Evolutionary conservation across 2,888 invertebrate species (phyloP).

Genomic region (Teinopalpus imperialis): DNA sequence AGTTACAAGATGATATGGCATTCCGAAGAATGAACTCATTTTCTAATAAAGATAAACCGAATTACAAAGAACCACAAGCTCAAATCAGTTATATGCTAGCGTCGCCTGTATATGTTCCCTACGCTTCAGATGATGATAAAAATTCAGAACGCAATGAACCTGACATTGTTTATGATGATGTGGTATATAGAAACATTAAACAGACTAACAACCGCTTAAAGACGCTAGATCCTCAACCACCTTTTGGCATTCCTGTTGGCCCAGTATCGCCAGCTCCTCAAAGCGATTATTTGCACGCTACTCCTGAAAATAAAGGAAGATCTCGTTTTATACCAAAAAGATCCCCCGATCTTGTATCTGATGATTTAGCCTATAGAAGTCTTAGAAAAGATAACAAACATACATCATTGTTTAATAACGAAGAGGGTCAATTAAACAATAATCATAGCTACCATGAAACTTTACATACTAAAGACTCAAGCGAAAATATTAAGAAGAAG

Average conservation of each 20-base stretch:
- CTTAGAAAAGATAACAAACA: slow-evolving; percentile 90
- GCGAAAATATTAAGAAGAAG: slow-evolving; percentile 84
- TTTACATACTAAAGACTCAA: slow-evolving; percentile 58
- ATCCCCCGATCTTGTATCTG: slow-evolving; percentile 91
- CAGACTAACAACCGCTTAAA: slow-evolving; percentile 88
- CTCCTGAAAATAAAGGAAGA: slow-evolving; percentile 82
- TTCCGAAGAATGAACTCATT: slow-evolving; percentile 85
- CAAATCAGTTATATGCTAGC: slow-evolving; percentile 86
- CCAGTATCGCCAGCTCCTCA: slow-evolving; percentile 90
- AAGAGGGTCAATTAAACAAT: slow-evolving; percentile 76
- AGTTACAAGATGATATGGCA: slow-evolving; percentile 90
- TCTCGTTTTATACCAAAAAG: slow-evolving; percentile 85
- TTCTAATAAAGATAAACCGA: slow-evolving; percentile 72
- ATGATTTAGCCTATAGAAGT: slow-evolving; percentile 93
- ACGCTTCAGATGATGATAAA: slow-evolving; percentile 72
- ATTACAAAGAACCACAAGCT: slow-evolving; percentile 61
- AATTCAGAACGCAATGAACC: slow-evolving; percentile 87
- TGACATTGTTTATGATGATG: slow-evolving; percentile 91
- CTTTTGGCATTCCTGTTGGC: slow-evolving; percentile 94
- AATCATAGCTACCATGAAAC: slow-evolving; percentile 63
- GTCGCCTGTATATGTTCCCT: slow-evolving; percentile 84
- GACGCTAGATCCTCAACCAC: slow-evolving; percentile 91
- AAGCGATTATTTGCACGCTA: slow-evolving; percentile 92
- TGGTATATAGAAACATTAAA: slow-evolving; percentile 90
- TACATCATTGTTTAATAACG: slow-evolving; percentile 72